A percentile compares a stretch with the other conserved stretches of the same genome.
Evolutionary conservation across 2,888 invertebrate species (phyloP).

Genomic region (Oegoconia quadripuncta): DNA sequence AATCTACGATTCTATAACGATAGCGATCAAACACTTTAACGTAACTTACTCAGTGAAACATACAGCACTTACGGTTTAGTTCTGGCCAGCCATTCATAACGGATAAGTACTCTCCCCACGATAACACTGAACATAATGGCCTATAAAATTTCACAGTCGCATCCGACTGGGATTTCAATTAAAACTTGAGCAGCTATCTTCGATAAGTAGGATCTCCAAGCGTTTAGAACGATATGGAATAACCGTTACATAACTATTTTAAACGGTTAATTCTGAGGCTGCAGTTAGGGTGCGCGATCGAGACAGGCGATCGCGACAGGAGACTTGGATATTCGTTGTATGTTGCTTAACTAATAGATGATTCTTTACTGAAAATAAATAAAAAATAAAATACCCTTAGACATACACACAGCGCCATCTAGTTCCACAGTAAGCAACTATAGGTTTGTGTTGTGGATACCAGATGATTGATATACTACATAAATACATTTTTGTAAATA

Average conservation of each 20-base stretch:
- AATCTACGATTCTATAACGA: not conserved
- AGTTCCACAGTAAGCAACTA: no score
- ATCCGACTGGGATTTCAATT: conserved; percentile 53
- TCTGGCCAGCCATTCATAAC: conserved; percentile 13
- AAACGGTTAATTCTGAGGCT: no score
- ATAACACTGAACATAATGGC: conserved; percentile 46
- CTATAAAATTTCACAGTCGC: conserved; percentile 53
- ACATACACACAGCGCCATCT: no score
- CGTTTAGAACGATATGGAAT: not conserved
- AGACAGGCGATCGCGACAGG: no score
- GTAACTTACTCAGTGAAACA: conserved; percentile 2
- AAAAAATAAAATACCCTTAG: no score
- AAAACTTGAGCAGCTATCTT: conserved; percentile 49
- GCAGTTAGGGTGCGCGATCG: no score
- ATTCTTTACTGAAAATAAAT: no score
- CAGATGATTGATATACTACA: no score
- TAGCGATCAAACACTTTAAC: not conserved
- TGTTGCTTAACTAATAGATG: no score
- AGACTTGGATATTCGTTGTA: no score
- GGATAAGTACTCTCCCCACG: conserved; percentile 18
- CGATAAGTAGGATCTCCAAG: conserved; percentile 30
- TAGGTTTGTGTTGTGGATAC: no score
- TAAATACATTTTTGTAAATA: no score
- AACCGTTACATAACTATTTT: not conserved
- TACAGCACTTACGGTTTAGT: conserved; percentile 13